A percentile compares a stretch with the other conserved stretches of the same genome.
phyloP scores from a whole-genome alignment of 2,888 invertebrate species.

The Orthonychiurus folsomi region DNA sequence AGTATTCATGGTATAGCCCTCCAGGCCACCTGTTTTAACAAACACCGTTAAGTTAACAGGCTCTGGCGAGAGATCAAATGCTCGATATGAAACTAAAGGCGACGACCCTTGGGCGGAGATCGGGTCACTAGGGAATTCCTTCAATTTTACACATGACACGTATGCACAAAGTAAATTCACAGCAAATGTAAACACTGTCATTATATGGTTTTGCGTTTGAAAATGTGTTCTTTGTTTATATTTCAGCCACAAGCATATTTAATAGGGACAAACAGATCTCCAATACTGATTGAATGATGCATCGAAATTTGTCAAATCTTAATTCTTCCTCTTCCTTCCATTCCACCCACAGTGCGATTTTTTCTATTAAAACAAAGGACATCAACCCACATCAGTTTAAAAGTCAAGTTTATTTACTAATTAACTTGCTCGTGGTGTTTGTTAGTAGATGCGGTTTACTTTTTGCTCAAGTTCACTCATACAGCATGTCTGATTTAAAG shows the following conservation, averaged over 20 bases:
- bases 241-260: too few species aligned
- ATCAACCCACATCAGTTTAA: too few species aligned
- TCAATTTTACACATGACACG: not conserved
- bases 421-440: too few species aligned
- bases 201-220: not conserved
- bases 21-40: constrained; percentile 13
- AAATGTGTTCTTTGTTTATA: not conserved
- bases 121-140: constrained; percentile 11
- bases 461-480: too few species aligned
- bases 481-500: too few species aligned
- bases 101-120: not conserved
- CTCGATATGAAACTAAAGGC: not conserved
- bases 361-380: too few species aligned
- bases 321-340: not conserved
- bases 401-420: too few species aligned
- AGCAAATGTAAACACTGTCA: not conserved
- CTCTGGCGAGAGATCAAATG: too few species aligned
- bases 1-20: constrained; percentile 20
- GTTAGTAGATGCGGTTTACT: too few species aligned
- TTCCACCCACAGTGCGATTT: not conserved
- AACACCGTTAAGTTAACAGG: constrained; percentile 15
- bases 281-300: not conserved
- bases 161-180: constrained; percentile 1
- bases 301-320: not conserved
- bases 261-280: too few species aligned